Percentiles rank a stretch among this genome's conserved stretches.
Conservation (phyloP, 2,888 invertebrate species). For the Lumbricus terrestris region DNA sequence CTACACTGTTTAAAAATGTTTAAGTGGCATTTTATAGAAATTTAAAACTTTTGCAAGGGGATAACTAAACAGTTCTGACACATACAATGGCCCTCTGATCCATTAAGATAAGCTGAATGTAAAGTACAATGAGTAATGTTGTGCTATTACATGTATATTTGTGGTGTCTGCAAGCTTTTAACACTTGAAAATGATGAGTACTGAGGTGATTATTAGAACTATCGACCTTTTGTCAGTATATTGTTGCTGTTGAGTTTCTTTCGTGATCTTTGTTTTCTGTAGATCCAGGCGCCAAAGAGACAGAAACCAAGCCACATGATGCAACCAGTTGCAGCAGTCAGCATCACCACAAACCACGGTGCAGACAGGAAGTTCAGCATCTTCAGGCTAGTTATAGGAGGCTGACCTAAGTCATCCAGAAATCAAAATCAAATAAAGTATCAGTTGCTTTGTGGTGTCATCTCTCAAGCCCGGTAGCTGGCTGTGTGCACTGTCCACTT, state of each 20-base stretch:
- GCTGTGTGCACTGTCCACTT: background rate
- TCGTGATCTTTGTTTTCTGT: background rate
- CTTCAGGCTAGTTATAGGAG: background rate
- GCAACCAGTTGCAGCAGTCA: background rate
- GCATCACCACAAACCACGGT: background rate
- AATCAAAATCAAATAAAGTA: background rate
- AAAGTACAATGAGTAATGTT: background rate
- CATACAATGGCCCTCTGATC: background rate
- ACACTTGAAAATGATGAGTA: background rate
- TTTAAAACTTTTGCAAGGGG: no score
- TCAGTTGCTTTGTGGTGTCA: background rate
- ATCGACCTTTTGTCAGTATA: background rate
- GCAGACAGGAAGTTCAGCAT: background rate
- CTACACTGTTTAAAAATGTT: no score
- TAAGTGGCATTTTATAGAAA: no score
- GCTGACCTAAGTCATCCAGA: background rate
- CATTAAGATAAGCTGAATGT: background rate
- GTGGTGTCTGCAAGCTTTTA: background rate
- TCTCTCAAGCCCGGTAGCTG: background rate
- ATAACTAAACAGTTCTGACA: background rate
- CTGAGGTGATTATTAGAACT: background rate
- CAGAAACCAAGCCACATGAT: slow-evolving; percentile 12
- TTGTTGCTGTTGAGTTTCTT: background rate
- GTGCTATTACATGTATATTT: background rate
- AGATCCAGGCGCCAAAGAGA: background rate